Evolutionary conservation across 2,113 vertebrate genomes (phyloP).

Genomic region (Salvelinus fontinalis): DNA sequence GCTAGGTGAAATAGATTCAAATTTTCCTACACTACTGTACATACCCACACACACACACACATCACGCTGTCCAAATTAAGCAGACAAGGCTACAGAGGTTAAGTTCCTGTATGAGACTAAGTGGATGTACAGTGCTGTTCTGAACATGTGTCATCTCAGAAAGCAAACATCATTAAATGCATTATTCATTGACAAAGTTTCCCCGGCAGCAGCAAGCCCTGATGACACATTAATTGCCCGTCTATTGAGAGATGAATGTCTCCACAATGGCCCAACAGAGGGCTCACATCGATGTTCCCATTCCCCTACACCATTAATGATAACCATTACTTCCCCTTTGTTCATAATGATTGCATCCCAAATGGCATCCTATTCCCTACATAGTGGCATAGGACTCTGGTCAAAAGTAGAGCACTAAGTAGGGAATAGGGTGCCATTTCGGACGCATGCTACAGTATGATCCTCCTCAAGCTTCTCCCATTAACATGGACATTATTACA

Average conservation of each 20-base stretch:
- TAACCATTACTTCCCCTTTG: constrained; percentile 65
- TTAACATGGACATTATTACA: constrained; percentile 31
- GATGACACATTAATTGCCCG: background rate
- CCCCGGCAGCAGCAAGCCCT: constrained; percentile 16
- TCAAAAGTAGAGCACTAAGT: too few species aligned
- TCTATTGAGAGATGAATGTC: constrained; percentile 1
- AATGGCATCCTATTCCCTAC: too few species aligned
- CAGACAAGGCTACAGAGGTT: background rate
- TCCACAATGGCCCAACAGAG: background rate
- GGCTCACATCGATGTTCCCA: background rate
- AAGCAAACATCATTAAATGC: constrained; percentile 18
- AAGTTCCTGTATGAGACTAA: background rate
- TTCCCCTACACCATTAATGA: constrained; percentile 52
- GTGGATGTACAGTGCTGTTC: background rate
- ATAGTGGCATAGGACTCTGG: too few species aligned
- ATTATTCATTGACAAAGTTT: constrained; percentile 31
- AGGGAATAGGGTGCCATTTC: too few species aligned
- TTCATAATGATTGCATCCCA: constrained; percentile 43
- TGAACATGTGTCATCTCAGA: background rate
- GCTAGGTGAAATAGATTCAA: background rate
- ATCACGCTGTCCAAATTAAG: background rate
- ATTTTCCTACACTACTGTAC: background rate
- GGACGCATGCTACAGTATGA: too few species aligned
- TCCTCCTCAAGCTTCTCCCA: constrained; percentile 43
- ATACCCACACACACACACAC: background rate